Base-by-base conservation (phyloP, 2,888 invertebrate species). In the Ichneumoninae sp. region DNA sequence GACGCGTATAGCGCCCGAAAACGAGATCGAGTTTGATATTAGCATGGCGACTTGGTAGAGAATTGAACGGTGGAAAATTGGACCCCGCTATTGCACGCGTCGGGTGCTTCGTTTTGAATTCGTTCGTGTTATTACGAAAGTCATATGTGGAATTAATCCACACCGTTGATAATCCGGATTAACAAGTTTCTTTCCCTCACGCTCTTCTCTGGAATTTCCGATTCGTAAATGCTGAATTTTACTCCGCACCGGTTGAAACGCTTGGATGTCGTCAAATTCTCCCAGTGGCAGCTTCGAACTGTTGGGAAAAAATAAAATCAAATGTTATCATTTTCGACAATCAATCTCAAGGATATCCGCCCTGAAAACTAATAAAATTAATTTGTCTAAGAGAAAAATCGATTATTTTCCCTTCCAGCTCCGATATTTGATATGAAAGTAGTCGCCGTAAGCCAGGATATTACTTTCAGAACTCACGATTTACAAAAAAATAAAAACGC, bases 1-100 rank as follows among this genome's bases (percentile, higher is more conserved):
- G 26, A 33, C 33, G 30, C 7, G 62, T 62, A 62, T 6, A 30
- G 30, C 30, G 33, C 52, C 44, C 44, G 13, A 30, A 62, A 62
- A 30, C 62, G 62, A 62, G 62, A 62, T 30, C 16, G n/a, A 16
- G 13, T 62, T 62, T 62, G 30, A 62, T 62, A 62, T 62, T 62
- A 62, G n/a, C 62, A 62, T 33, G 16, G 30, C 62, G 62, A 62
- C 62, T 62, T 62, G 30, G 16, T 47, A 5, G 62, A n/a, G 30
- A 62, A 62, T 62, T 62, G 62, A 62, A 62, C 62, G 5, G 44
- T 47, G 16, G 16, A 47, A 47, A 47, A 47, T 47, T 47, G 44
- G 44, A 47, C 3, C 44, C 16, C 44, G 40, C 44, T 16, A 47
- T 47, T 47, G 44, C 44, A 47, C 44, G 16, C 44, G 44, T 40